phyloP scores from a whole-genome alignment of 2,797 vertebrate species.

The Craterocephalus amniculus region DNA sequence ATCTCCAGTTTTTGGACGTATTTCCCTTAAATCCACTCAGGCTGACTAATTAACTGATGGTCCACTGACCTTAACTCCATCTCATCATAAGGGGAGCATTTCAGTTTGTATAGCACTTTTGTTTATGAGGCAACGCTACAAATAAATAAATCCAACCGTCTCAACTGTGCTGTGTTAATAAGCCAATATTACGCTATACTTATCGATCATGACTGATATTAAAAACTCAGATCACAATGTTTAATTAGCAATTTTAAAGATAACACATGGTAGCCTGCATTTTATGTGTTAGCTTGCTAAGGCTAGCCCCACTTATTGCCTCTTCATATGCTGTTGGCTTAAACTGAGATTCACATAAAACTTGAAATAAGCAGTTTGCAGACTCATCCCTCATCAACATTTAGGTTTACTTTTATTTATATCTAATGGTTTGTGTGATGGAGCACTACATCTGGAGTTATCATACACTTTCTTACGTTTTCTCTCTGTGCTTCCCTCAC shows the following conservation, averaged over 20 bases:
- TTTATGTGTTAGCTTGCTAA: neutral
- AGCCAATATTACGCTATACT: neutral
- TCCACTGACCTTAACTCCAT: neutral
- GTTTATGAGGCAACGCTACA: neutral
- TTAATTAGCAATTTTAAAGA: neutral
- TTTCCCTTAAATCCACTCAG: neutral
- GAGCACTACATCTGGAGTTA: neutral
- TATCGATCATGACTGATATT: too few species aligned
- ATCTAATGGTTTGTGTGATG: neutral
- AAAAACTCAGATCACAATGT: too few species aligned
- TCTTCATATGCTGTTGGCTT: neutral
- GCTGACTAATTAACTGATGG: neutral
- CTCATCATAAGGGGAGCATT: neutral
- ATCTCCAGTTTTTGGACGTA: neutral
- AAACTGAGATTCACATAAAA: neutral
- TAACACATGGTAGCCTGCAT: neutral
- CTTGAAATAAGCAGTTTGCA: neutral
- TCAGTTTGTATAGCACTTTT: constrained; percentile 1
- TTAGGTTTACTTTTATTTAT: neutral
- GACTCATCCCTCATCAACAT: neutral
- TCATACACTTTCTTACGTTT: neutral
- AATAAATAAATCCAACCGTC: neutral
- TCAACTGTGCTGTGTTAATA: neutral
- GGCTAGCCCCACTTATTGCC: neutral
- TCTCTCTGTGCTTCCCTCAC: too few species aligned